Conservation (phyloP, 2,113 vertebrate genomes). For the Geococcyx californianus region DNA sequence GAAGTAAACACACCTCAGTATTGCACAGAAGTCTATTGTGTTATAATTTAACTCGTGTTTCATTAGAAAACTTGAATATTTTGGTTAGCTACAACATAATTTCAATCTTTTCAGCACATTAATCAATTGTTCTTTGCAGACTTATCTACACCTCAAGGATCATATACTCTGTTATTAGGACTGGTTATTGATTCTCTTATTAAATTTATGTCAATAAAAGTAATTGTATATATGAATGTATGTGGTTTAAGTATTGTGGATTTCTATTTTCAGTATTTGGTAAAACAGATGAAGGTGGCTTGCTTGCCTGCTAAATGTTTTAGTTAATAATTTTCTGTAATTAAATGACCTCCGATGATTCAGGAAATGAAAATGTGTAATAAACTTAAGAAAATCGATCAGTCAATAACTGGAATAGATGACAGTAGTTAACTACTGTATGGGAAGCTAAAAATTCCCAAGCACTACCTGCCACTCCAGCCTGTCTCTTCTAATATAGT, state of each 20-base stretch:
- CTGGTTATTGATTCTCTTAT: not conserved
- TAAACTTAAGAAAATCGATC: constrained; percentile 51
- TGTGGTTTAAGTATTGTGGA: not conserved
- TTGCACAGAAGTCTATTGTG: not conserved
- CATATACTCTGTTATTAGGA: not conserved
- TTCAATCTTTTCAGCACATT: constrained; percentile 21
- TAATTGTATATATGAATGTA: not conserved
- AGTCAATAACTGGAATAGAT: constrained; percentile 53
- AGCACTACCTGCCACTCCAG: not conserved
- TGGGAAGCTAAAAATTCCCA: constrained; percentile 18
- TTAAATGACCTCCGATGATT: constrained; percentile 46
- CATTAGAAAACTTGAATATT: constrained; percentile 52
- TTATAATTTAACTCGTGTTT: constrained; percentile 50
- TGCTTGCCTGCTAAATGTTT: constrained; percentile 48
- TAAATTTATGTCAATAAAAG: not conserved
- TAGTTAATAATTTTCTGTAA: constrained; percentile 56
- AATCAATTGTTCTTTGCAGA: constrained; percentile 46
- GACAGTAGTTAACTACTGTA: constrained; percentile 25
- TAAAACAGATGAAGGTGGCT: constrained; percentile 23
- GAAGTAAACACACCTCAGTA: constrained; percentile 21
- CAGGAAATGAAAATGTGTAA: constrained; percentile 53
- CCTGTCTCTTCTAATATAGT: not conserved
- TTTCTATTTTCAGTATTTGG: not conserved
- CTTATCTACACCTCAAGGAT: constrained; percentile 5
- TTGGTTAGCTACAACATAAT: constrained; percentile 50